Conservation (phyloP, 2,113 vertebrate species). For the Ailurus styani region DNA sequence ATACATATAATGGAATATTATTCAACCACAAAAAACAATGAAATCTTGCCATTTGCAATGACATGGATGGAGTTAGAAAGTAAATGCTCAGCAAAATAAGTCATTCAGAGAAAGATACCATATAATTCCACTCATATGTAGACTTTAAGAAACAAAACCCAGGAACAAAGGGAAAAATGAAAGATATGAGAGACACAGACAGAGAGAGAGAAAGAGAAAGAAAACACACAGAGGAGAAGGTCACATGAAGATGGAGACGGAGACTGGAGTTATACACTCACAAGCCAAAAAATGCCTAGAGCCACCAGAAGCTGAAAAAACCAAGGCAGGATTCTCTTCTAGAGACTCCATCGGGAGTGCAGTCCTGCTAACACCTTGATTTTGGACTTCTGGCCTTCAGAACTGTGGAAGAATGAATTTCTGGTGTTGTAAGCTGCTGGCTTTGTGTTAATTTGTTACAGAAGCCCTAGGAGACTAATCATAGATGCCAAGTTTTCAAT, state of each 20-base stretch:
- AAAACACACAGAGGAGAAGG: background rate
- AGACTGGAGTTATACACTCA: background rate
- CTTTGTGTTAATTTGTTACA: background rate
- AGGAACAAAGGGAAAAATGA: background rate
- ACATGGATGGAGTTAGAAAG: background rate
- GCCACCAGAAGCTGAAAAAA: background rate
- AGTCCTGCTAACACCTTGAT: background rate
- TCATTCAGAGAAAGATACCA: background rate
- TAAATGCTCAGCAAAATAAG: background rate
- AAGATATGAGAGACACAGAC: background rate
- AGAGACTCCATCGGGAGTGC: background rate
- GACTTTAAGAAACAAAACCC: background rate
- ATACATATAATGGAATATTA: background rate
- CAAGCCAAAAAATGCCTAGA: background rate
- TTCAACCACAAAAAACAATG: background rate
- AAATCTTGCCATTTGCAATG: background rate
- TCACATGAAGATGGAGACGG: background rate
- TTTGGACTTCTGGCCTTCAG: background rate
- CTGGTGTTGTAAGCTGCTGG: background rate
- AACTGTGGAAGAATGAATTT: background rate
- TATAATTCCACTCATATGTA: background rate
- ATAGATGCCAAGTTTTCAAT: background rate
- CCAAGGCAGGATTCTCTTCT: background rate
- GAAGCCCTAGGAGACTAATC: background rate
- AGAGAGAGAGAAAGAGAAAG: background rate